Evolutionary conservation across 1,140 invertebrate genomes (phyloP), one percentile per base, ranked within the genome.

Genomic region (Lepidotrigona ventralis): DNA sequence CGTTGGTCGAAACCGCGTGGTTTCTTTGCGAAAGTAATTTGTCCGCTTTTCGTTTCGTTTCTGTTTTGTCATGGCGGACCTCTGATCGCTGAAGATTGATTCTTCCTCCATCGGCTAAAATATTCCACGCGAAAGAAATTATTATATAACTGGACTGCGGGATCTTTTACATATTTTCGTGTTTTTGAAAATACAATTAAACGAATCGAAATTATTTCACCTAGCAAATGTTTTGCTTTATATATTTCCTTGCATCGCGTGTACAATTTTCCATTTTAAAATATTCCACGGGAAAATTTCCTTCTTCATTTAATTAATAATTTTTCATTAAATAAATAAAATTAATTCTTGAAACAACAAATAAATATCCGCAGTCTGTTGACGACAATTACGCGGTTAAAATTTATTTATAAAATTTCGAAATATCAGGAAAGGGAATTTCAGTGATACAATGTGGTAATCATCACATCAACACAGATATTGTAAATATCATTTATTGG

Each of bases 401-500:
- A 1, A 66, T 21, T 12, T 21, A 66, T 66, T 66, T 33, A 1
- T 19, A 33, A 33, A 66, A 29, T 4, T 21, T 1, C 2, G 1
- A 17, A 64, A 26, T 2, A 64, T 8, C 9, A 26, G 46, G 69
- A 26, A 1, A 8, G 5, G 39, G 23, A 53, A 21, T 19, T 29
- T 23, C n/a, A 14, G 54, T 73, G 21, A 9, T 39, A 60, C 14
- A 21, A 39, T 1, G 0, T 2, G 26, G 26, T 1, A 51, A 54
- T 39, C 11, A 39, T 51, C 0, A 71, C 11, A 56, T 14, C 29
- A 73, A 33, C 26, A 17, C 1, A 39, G 17, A 53, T 87, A 89
- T 89, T 89, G 87, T 89, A 89, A 89, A 89, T 89, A 89, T 89
- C 80, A 89, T 89, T 89, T 89, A 89, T 89, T 89, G 87, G 87